Base-by-base conservation (phyloP, 2,113 vertebrate species). In the Pelvicachromis taeniatus region DNA sequence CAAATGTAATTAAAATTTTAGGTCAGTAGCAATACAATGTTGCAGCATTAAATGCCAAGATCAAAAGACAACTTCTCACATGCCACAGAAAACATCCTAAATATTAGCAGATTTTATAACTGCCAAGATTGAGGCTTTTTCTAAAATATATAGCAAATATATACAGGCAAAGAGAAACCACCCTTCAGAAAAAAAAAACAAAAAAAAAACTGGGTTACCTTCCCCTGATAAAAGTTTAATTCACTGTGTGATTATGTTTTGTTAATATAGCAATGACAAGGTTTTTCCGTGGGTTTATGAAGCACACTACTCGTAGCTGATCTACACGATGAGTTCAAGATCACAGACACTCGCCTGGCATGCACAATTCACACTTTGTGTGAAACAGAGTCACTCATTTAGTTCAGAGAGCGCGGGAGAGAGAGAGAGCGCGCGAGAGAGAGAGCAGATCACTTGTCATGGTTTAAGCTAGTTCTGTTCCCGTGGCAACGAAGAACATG, bases 401-500 rank as follows among this genome's bases (percentile, higher is more conserved):
- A 87, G 77, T 55, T 75, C 50, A 65, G n/a, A 73, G 45, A 33
- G 14, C 53, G 17, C 14, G 2, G 19, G 26, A 78, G n/a, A 81
- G 19, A 55, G 13, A 77, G 19, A 29, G 23, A 54, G 17, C 17
- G 2, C 11, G n/a, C 73, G 19, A 80, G 21, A 59, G 26, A 29
- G 26, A 14, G 21, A 40, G 26, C 26, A 3, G 7, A 59, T 93
- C 83, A 83, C 52, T 85, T 90, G 88, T 89, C 84, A 65, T 63
- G 81, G 86, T 87, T 89, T 73, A 80, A 87, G 35, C 21, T 78
- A 53, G 78, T 73, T 78, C 83, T 78, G 93, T 94, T 94, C 87
- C 92, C 82, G 80, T 92, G 88, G 88, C 89, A 94, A 93, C 90
- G 85, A 77, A 48, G 26, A 77, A 87, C 78, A 82, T 84, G 75